A percentile compares a stretch with the other conserved stretches of the same genome.
Conservation (phyloP, 1,140 invertebrate genomes). For the Drosophila trapezifrons region DNA sequence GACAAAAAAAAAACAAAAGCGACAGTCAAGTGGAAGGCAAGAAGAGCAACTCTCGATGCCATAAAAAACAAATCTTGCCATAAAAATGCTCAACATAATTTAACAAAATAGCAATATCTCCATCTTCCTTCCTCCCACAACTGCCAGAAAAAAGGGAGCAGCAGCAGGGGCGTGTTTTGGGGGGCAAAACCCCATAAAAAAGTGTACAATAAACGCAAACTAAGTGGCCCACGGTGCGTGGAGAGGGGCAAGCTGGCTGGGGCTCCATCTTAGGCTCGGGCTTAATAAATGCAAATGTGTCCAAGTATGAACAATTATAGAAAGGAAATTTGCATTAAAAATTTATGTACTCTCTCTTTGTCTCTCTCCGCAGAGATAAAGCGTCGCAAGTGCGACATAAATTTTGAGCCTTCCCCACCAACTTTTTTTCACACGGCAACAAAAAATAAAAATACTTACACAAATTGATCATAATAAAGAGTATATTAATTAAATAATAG, state of each 20-base stretch:
- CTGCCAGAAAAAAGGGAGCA: background rate
- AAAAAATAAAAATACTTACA: background rate
- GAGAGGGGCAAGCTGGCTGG: background rate
- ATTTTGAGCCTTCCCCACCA: conserved; percentile 30
- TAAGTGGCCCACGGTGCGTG: conserved; percentile 52
- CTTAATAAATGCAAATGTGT: conserved; percentile 80
- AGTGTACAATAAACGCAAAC: conserved; percentile 78
- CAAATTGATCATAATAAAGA: no score
- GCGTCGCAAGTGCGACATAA: conserved; percentile 74
- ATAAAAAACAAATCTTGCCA: conserved; percentile 78
- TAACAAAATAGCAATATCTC: conserved; percentile 79
- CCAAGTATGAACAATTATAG: conserved; percentile 81
- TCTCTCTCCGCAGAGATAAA: conserved; percentile 54
- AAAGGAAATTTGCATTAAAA: conserved; percentile 82
- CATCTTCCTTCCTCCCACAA: conserved; percentile 1
- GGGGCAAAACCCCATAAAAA: conserved; percentile 61
- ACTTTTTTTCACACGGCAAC: conserved; percentile 2
- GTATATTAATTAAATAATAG: no score
- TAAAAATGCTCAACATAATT: conserved; percentile 79
- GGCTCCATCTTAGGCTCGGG: conserved; percentile 24
- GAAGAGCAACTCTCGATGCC: conserved; percentile 64
- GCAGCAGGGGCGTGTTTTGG: background rate
- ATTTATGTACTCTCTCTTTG: conserved; percentile 69
- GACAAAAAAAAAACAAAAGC: conserved; percentile 3
- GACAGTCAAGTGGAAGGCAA: background rate